Evolutionary conservation across 2,113 vertebrate species (phyloP), one percentile per base, ranked within the genome.

Genomic region (Heterocephalus glaber): DNA sequence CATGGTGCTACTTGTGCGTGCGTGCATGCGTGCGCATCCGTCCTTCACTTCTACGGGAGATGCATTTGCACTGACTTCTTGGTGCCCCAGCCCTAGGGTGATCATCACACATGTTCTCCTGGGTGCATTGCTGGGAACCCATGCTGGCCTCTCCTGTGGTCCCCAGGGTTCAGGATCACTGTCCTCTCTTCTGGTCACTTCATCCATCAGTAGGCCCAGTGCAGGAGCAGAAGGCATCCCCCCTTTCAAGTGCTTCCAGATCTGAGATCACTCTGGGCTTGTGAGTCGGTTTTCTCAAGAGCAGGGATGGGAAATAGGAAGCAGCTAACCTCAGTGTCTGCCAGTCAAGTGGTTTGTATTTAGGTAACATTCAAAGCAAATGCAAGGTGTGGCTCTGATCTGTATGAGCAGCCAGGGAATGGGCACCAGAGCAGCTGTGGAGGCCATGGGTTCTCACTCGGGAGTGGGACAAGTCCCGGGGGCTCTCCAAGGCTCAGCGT

Each of bases 201-300:
- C 61, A 82, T 95, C 79, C 89, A 92, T 95, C 92, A 85, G 85
- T 70, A 41, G 8, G 63, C 60, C 49, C 0, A 20, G 87, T 16
- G 44, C 7, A 76, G 47, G 41, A 7, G 80, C 66, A 47, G 41
- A 41, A 70, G 70, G 7, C 38, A 35, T 22, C 26, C 70, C n/a
- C 0, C 0, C 90, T 95, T 92, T 96, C 85, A 88, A 91, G 74
- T 70, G 33, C 24, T 92, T 88, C 90, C 90, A 92, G 95, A 80
- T 49, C 44, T 16, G 56, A 77, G 81, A 66, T 41, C 3, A 0
- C 26, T 5, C 49, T 35, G 76, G 63, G 72, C 72, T 56, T 35
- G 3, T 26, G 47, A 70, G 14, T 86, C 22, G 24, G 26, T 56
- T 33, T 92, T 72, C 90, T 87, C n/a, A 35, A 16, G 76, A n/a